Conservation (phyloP, 64 coral and sea anemone genomes). For the Porites australiensis region DNA sequence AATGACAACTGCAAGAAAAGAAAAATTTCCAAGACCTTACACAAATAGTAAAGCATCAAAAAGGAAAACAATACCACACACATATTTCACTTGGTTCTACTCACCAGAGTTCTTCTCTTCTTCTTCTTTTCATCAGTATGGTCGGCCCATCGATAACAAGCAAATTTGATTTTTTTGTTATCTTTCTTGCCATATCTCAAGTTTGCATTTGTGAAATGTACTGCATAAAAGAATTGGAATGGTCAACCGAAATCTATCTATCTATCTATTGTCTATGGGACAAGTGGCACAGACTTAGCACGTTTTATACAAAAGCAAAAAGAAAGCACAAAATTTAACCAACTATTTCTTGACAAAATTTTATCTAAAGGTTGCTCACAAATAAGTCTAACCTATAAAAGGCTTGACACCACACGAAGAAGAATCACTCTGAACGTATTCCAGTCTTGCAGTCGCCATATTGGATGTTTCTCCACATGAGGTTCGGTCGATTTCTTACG, state of each 20-base stretch:
- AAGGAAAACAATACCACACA: neutral
- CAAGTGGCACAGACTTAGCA: too few relatives aligned
- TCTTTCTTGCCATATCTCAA: constrained; percentile 29
- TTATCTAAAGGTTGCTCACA: neutral
- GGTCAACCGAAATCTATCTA: neutral
- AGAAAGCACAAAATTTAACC: too few relatives aligned
- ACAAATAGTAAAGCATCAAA: too few relatives aligned
- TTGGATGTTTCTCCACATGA: neutral
- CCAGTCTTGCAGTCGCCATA: constrained; percentile 72
- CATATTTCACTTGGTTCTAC: neutral
- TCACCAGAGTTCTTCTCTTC: constrained; percentile 75
- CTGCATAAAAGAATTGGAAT: neutral
- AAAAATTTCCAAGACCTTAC: too few relatives aligned
- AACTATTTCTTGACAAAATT: too few relatives aligned
- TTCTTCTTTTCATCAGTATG: constrained; percentile 71
- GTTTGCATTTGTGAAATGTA: constrained; percentile 81
- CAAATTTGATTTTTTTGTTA: constrained; percentile 51
- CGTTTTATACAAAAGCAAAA: too few relatives aligned
- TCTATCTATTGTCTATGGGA: too few relatives aligned
- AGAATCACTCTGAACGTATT: constrained; percentile 47
- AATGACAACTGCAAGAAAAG: too few relatives aligned
- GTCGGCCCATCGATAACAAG: constrained; percentile 75
- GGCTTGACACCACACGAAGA: constrained; percentile 32
- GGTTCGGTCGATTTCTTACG: neutral
- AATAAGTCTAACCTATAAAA: constrained; percentile 44